Conservation (phyloP, 2,888 invertebrate genomes). For the Mayetiola destructor region DNA sequence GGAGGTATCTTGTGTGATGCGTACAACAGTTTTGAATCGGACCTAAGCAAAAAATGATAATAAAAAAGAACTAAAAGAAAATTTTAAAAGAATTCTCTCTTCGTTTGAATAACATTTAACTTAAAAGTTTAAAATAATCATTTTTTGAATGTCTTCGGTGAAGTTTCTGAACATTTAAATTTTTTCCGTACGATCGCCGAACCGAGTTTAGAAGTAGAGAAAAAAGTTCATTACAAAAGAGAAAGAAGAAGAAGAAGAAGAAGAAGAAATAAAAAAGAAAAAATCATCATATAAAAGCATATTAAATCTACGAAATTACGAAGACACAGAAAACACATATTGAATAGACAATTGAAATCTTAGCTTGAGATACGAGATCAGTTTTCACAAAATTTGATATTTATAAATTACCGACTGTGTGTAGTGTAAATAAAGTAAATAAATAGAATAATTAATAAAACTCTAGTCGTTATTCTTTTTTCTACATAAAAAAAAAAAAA, state of each 20-base stretch:
- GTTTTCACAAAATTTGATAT: constrained; percentile 5
- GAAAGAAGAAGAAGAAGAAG: background rate
- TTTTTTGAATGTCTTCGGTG: no score
- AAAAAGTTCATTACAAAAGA: background rate
- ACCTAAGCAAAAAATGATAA: background rate
- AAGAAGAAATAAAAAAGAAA: background rate
- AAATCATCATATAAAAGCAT: no score
- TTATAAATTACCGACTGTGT: background rate
- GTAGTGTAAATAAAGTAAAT: constrained; percentile 5
- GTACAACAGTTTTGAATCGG: constrained; percentile 23
- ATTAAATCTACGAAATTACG: no score
- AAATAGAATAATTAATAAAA: background rate
- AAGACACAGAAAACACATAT: no score
- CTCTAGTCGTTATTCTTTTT: constrained; percentile 10
- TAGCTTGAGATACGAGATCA: background rate
- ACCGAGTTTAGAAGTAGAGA: background rate
- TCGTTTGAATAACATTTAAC: no score
- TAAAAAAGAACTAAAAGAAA: no score
- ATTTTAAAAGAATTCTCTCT: no score
- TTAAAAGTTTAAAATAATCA: no score
- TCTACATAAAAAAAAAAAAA: background rate
- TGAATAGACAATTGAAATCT: constrained; percentile 2
- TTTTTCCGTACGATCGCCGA: no score
- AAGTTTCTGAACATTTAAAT: no score
- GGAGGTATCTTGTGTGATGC: constrained; percentile 37